Evolutionary conservation across 2,888 invertebrate genomes (phyloP), one percentile per base, ranked within the genome.

Genomic region (Euspilapteryx auroguttella): DNA sequence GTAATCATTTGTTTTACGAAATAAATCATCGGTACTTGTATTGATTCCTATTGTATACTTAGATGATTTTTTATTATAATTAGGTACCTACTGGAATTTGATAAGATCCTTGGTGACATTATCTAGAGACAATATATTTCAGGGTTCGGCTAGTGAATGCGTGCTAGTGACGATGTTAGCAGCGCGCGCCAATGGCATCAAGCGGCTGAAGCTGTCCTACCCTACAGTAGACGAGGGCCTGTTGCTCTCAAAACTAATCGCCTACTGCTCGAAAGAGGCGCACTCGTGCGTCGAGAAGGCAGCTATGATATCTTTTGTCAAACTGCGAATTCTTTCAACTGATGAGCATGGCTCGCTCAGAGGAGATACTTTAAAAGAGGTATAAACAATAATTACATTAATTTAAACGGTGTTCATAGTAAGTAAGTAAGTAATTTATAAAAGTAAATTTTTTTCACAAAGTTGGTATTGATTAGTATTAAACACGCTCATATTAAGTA

Each of bases 141-240:
- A 96, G 94, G 92, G 94, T 4, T 95, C 95, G 1, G 97, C 97
- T 4, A 96, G 95, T 47, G 97, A 97, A 61, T 94, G 95, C 54
- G 85, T 96, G 29, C 77, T 97, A 34, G 94, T 96, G 7, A 87
- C 88, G 22, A 88, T 97, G 86, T 56, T 96, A 37, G 94, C 95
- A 1, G 96, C 96, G 1, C 78, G 96, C 43, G 92, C 92, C 10
- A 91, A 90, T 55, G 90, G 91, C 13, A 82, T 95, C 37, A 89
- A 89, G 50, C 77, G 87, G 26, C 77, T 94, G 14, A 94, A 94
- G 57, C 85, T 88, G 37, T 85, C 85, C 44, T 86, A 91, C 53
- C 89, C 92, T 1, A 87, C 87, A 41, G 86, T 90, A 13, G 94
- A 94, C 56, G 97, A 97, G 55, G 94, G 93, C 1, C 82, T 89